Evolutionary conservation across 2,113 vertebrate species (phyloP), one percentile per base, ranked within the genome.

Genomic region (Crotalus tigris): DNA sequence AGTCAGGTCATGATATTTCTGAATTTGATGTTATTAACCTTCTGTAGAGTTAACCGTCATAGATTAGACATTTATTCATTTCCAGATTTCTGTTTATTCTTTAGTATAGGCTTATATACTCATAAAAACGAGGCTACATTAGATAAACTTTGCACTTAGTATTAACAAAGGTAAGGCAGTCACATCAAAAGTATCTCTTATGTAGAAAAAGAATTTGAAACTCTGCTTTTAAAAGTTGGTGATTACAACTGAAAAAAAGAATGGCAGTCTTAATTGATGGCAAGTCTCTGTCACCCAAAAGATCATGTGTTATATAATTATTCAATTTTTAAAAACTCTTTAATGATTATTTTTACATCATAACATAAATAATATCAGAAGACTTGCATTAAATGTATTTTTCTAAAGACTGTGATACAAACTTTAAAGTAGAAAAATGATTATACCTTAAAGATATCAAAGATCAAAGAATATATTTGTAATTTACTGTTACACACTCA

Each of bases 1-100:
- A 97, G 96, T 97, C 96, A 97, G 97, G 96, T 96, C 96, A 95
- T 97, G 97, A 95, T 98, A 98, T 98, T 98, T 98, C 96, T 97
- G 96, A 97, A 96, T 96, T 94, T 97, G 96, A 97, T 97, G 96
- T 95, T 97, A 96, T 97, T 97, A 97, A 97, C 97, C 97, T 98
- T 98, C 97, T 93, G 93, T 94, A 92, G 90, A 95, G 95, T 96
- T 96, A 98, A 96, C 94, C 88, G 93, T 96, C 64, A 96, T 92
- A 90, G 93, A 95, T 96, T 95, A 94, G 1, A 93, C 29, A 64
- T 95, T 97, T 96, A 95, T 96, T 95, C 94, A 90, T 93, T 94
- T 94, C 95, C 59, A 95, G 89, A 87, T 91, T 95, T 85, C 96
- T 96, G 96, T 96, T 97, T 97, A 97, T 97, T 93, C 88, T 95